Evolutionary conservation across 2,888 invertebrate species (phyloP).

Genomic region (Andrena chrysosceles): DNA sequence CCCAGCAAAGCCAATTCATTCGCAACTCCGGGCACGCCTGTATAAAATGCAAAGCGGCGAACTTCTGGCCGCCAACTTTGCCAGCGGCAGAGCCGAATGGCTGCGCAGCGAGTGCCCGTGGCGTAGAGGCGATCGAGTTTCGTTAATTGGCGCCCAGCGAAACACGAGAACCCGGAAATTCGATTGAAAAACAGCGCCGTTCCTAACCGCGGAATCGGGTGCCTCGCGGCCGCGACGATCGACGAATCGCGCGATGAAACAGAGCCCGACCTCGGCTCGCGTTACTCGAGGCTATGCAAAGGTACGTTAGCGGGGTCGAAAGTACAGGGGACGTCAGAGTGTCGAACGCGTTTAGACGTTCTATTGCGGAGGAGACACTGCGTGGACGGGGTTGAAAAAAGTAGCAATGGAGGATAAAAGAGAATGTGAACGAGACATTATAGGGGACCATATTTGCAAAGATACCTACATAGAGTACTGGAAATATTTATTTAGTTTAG

Average conservation of each 20-base stretch:
- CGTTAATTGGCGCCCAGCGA: slow-evolving; percentile 30
- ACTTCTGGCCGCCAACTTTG: slow-evolving; percentile 18
- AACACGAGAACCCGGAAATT: slow-evolving; percentile 10
- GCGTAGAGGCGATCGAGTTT: slow-evolving; percentile 20
- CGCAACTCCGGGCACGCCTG: background rate
- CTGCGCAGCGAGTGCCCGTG: background rate
- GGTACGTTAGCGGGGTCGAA: slow-evolving; percentile 35
- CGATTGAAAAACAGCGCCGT: slow-evolving; percentile 8
- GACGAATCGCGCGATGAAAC: slow-evolving; percentile 1
- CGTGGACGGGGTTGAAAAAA: no score
- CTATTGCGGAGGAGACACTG: no score
- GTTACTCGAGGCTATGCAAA: slow-evolving; percentile 21
- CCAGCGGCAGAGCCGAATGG: slow-evolving; percentile 1
- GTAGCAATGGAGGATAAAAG: no score
- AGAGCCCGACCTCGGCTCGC: background rate
- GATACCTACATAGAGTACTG: no score
- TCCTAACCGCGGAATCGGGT: background rate
- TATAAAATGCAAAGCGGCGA: slow-evolving; percentile 37
- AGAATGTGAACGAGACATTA: no score
- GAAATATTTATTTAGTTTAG: no score
- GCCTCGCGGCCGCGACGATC: background rate
- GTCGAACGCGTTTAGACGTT: background rate
- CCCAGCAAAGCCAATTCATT: slow-evolving; percentile 24
- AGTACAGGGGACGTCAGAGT: background rate
- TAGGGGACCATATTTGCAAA: no score